Conservation (phyloP, 2,113 vertebrate genomes). For the Triplophysa tibetana region DNA sequence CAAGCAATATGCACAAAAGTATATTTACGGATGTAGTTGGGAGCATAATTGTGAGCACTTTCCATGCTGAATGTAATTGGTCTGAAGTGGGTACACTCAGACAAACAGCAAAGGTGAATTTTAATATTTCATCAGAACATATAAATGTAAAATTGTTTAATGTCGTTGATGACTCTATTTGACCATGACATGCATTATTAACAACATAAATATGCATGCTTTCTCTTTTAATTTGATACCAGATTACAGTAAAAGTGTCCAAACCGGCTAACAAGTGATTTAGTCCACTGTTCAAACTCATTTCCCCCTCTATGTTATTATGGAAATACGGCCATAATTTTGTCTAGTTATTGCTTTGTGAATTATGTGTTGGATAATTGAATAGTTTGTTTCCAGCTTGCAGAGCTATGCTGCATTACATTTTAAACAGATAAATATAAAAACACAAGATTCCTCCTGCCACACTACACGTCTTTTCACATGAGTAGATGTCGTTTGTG, state of each 20-base stretch:
- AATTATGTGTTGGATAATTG: slow-evolving; percentile 13
- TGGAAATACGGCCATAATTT: slow-evolving; percentile 6
- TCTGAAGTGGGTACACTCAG: slow-evolving; percentile 4
- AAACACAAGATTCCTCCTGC: slow-evolving; percentile 7
- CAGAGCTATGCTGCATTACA: slow-evolving; percentile 5
- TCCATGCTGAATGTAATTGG: background rate
- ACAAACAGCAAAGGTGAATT: background rate
- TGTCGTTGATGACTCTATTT: slow-evolving; percentile 44
- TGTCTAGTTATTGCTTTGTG: slow-evolving; percentile 8
- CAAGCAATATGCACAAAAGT: background rate
- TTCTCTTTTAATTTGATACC: background rate
- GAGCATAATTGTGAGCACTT: background rate
- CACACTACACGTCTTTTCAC: slow-evolving; percentile 12
- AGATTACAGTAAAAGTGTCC: slow-evolving; percentile 22
- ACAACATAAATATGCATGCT: slow-evolving; percentile 15
- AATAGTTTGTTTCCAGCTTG: slow-evolving; percentile 10
- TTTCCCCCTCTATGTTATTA: slow-evolving; percentile 15
- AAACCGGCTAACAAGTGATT: slow-evolving; percentile 2
- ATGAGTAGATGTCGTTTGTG: slow-evolving; percentile 32
- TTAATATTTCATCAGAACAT: slow-evolving; percentile 47
- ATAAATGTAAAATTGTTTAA: slow-evolving; percentile 37
- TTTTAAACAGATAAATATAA: slow-evolving; percentile 30
- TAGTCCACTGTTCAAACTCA: background rate
- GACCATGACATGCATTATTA: slow-evolving; percentile 41
- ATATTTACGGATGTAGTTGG: background rate